A percentile compares a stretch with the other conserved stretches of the same genome.
These are phyloP conservation scores for Piaya cayana DNA, from an alignment of 2,113 vertebrate species.

Conservation along the genomic window DNA sequence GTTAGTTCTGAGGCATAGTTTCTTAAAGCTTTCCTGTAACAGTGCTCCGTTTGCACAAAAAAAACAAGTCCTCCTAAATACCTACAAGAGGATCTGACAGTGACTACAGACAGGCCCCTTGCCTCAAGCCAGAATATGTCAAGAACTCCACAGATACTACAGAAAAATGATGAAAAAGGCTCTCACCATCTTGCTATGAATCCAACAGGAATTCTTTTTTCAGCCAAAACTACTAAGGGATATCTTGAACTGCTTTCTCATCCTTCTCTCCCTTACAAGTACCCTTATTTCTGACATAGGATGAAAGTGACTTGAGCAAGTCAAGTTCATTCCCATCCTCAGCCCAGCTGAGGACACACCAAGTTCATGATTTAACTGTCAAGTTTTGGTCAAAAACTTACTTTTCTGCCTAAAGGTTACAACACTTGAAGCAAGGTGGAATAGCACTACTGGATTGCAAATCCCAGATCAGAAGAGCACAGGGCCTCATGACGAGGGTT, in stretches of 20 bases:
- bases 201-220: background rate
- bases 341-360: background rate
- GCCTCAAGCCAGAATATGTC: background rate
- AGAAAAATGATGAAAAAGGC: background rate
- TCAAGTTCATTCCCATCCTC: background rate
- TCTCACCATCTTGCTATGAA: background rate
- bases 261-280: background rate
- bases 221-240: background rate
- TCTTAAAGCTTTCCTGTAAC: background rate
- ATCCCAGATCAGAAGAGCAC: background rate
- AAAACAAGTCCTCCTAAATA: fast-evolving
- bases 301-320: background rate
- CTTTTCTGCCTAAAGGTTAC: background rate
- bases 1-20: background rate
- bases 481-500: background rate
- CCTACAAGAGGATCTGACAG: background rate
- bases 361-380: background rate
- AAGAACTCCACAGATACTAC: background rate
- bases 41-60: background rate
- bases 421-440: background rate
- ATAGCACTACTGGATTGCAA: background rate
- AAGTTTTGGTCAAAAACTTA: background rate
- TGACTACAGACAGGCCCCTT: background rate
- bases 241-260: background rate
- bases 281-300: background rate